Base-by-base conservation (phyloP, 2,888 invertebrate genomes). In the Himalopsyche anomala region DNA sequence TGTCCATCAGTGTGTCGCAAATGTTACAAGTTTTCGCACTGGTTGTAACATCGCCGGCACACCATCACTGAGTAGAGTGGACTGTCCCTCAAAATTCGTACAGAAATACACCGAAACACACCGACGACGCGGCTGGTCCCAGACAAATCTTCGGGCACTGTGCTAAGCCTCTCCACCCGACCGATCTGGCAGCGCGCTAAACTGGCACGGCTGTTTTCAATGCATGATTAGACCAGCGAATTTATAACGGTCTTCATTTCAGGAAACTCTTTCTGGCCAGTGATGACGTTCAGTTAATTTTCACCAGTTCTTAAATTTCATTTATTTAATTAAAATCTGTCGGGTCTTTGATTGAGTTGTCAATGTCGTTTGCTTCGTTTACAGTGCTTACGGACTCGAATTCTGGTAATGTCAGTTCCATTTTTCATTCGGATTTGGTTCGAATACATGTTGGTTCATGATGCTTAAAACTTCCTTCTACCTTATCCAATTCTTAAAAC, bases 11-110 rank as follows among this genome's bases (percentile, higher is more conserved):
- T 74, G 74, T 74, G 74, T 74, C 74, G 74, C 36, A 36, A 36
- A 74, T 51, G 51, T 51, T 51, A 15, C 28, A 38, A 74, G 36
- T 28, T 6, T 19, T 74, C 15, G 36, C 74, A 19, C 15, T 36
- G 36, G 74, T 36, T 74, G 19, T 38, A 51, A 36, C 36, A 74
- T 74, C 80, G 51, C 15, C 9, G 42, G 80, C n/a, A 80, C 38
- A 38, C 80, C 28, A 38, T 80, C 82, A 84, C 80, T 84, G 74
- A 86, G 81, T 84, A 74, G 84, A 86, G 81, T 86, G 84, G 86
- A 86, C 86, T 84, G 84, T 54, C 79, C 86, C 84, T 82, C 84
- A 86, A 81, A 82, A 84, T 62, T 56, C 74, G 86, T 84, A 86
- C 82, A 86, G 81, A 86, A 86, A 86, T 86, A 86, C 84, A 80